Evolutionary conservation across 2,888 invertebrate species (phyloP).

Genomic region (Aporophyla nigra): DNA sequence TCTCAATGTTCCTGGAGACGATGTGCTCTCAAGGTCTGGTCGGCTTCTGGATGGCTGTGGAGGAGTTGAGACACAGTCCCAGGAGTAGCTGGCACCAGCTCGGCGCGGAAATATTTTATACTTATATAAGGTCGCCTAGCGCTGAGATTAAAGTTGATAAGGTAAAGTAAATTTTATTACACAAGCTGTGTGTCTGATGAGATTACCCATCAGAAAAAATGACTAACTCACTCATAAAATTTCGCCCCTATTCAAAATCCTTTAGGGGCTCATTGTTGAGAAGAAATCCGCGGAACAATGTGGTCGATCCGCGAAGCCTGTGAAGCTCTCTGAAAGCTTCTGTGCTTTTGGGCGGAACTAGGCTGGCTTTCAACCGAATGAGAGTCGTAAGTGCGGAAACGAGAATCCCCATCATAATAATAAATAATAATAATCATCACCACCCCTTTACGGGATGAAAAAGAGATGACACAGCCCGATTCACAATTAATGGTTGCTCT

Average conservation of each 20-base stretch:
- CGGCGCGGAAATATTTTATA: constrained; percentile 97
- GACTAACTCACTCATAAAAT: not conserved
- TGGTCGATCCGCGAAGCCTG: too few relatives aligned
- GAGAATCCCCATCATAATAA: too few relatives aligned
- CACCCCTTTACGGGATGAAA: not conserved
- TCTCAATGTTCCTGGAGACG: constrained; percentile 95
- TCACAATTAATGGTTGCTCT: too few relatives aligned
- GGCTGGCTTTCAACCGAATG: too few relatives aligned
- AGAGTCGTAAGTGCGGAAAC: too few relatives aligned
- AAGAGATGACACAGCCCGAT: not conserved
- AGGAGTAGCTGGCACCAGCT: constrained; percentile 95
- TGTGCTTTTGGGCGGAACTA: too few relatives aligned
- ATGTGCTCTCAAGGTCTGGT: constrained; percentile 96
- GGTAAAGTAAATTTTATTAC: constrained; percentile 73
- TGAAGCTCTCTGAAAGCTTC: too few relatives aligned
- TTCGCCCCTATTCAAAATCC: not conserved
- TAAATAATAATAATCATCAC: too few relatives aligned
- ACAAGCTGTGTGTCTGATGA: not conserved
- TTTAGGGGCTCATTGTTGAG: not conserved
- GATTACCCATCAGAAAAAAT: not conserved
- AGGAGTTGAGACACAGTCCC: constrained; percentile 95
- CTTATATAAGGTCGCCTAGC: constrained; percentile 95
- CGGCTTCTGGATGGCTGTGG: constrained; percentile 96
- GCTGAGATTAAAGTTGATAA: constrained; percentile 96
- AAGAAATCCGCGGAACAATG: too few relatives aligned